phyloP scores from a whole-genome alignment of 2,113 vertebrate genomes.

The Oxyruncus cristatus region DNA sequence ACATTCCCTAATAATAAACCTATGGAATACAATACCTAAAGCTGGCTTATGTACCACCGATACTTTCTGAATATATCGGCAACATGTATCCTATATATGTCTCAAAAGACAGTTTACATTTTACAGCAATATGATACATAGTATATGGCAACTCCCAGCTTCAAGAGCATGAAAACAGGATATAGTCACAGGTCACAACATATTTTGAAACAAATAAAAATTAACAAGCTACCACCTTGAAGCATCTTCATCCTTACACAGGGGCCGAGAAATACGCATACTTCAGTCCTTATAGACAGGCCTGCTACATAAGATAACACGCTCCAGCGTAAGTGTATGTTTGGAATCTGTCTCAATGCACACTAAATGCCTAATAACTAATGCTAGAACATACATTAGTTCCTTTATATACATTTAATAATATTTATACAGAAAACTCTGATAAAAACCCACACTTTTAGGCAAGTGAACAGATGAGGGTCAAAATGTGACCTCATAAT shows the following conservation, averaged over 20 bases:
- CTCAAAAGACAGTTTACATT: not conserved
- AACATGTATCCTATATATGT: not conserved
- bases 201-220: not conserved
- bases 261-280: not conserved
- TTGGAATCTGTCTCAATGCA: not conserved
- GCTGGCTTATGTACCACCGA: not conserved
- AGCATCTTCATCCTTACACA: not conserved
- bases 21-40: not conserved
- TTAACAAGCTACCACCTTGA: not conserved
- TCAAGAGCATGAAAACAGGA: not conserved
- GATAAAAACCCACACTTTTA: not conserved
- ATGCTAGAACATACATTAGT: not conserved
- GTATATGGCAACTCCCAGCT: not conserved
- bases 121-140: not conserved
- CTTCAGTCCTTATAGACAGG: not conserved
- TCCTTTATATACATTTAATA: not conserved
- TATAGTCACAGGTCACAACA: not conserved
- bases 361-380: not conserved
- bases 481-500: not conserved
- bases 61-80: not conserved
- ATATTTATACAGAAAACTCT: not conserved
- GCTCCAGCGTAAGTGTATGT: not conserved
- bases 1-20: not conserved
- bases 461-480: not conserved
- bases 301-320: accelerated